Evolutionary conservation across 2,888 invertebrate species (phyloP), one percentile per base, ranked within the genome.

Genomic region (Resseliella maxima): DNA sequence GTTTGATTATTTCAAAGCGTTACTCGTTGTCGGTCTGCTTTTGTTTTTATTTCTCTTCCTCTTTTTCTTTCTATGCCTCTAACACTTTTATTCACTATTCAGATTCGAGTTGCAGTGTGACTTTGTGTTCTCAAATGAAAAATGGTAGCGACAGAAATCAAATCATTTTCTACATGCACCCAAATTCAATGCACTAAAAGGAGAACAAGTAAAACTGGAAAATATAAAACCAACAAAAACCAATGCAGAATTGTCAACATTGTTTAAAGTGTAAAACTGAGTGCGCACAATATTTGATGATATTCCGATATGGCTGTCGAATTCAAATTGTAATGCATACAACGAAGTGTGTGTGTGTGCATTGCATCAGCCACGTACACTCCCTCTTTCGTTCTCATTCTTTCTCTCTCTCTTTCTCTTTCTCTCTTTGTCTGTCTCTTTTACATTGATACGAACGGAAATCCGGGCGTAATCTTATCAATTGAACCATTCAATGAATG

Each of bases 1-100:
- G 38, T 83, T 83, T 36, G 83, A 83, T 83, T 83, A 83, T 83
- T 83, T 83, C 83, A 83, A 83, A 83, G 83, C 24, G 83, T 83
- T 38, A 6, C 24, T 24, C 1, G 59, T 59, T 59, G 59, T 59
- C 59, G 24, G 59, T n/a, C 24, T 24, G 41, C 50, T 12, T 50
- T n/a, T 27, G 18, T 59, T 27, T 24, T 15, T 31, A n/a, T 72
- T 18, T 3, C 72, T 72, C 15, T 72, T 15, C 3, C 31, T 27
- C 31, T 72, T 72, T 35, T 31, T 8, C 31, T 72, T 10, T 8
- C 31, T 31, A 3, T 72, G 59, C 10, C 5, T 27, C 27, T 27
- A 59, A 24, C 27, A n/a, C 59, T 27, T 3, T 24, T 15, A 59
- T 59, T 3, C 24, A 21, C 12, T 24, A 24, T 12, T 2, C 59